Conservation (phyloP, 2,888 invertebrate species). For the Tiliacea aurago region DNA sequence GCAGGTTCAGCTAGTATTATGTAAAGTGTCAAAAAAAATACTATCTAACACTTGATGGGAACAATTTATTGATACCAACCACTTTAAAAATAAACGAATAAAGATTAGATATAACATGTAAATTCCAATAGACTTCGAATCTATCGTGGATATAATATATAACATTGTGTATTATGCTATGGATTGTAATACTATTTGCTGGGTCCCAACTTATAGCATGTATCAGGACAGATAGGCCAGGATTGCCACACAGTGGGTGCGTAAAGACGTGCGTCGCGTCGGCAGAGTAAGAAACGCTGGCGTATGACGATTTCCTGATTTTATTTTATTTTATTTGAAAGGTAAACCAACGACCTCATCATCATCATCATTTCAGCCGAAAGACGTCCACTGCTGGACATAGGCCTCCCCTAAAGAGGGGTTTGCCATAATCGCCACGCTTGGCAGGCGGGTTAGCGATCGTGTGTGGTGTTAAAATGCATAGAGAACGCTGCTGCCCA, state of each 20-base stretch:
- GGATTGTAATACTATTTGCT: background rate
- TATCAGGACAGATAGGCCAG: background rate
- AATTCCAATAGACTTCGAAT: background rate
- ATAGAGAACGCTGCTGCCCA: too few species aligned
- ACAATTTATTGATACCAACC: background rate
- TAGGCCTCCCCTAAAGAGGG: too few species aligned
- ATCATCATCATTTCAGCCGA: too few species aligned
- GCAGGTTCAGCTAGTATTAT: background rate
- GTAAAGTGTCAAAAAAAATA: background rate
- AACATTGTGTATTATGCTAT: background rate
- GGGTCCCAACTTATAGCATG: background rate
- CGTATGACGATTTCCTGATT: background rate
- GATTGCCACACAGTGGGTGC: background rate
- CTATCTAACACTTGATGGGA: background rate
- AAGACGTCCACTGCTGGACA: too few species aligned
- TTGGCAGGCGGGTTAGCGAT: too few species aligned
- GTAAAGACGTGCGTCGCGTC: too few species aligned
- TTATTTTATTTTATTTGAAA: too few species aligned
- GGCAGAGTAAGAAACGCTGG: background rate
- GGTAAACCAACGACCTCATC: too few species aligned
- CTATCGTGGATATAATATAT: background rate
- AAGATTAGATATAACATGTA: slow-evolving; percentile 10
- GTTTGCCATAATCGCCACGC: too few species aligned
- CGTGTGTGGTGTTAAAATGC: too few species aligned
- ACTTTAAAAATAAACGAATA: slow-evolving; percentile 5